Conservation (phyloP, 2,113 vertebrate genomes). For the Aleadryas rufinucha region DNA sequence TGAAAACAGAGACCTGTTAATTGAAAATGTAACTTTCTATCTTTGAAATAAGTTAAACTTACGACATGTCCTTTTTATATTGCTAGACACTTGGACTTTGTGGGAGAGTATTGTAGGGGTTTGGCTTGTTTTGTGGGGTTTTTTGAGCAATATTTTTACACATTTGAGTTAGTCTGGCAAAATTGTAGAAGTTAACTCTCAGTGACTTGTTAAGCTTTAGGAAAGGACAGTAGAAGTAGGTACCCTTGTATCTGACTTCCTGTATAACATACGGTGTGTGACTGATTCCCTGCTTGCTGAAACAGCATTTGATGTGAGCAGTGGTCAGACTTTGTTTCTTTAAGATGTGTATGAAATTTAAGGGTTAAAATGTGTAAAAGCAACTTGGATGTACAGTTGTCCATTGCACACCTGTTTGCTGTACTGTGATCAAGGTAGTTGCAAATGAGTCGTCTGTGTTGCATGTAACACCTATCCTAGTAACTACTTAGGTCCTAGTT, state of each 20-base stretch:
- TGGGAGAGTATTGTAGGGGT: neutral
- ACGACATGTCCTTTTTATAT: neutral
- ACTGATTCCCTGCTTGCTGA: neutral
- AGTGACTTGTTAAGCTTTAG: neutral
- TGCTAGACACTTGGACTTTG: neutral
- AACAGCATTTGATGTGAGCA: neutral
- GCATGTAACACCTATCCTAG: neutral
- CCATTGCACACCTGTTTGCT: neutral
- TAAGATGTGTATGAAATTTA: neutral
- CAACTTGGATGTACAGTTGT: neutral
- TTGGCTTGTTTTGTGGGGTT: neutral
- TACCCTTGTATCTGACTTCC: neutral
- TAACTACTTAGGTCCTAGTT: neutral
- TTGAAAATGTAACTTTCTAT: constrained; percentile 47
- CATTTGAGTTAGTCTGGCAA: neutral
- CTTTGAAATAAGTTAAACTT: neutral
- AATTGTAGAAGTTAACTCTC: neutral
- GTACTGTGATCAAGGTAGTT: neutral
- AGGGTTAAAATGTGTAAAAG: neutral
- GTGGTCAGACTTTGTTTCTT: neutral
- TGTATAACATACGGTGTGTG: neutral
- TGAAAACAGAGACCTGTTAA: neutral
- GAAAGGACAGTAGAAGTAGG: neutral
- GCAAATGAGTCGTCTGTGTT: neutral
- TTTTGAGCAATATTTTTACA: neutral